A percentile compares a stretch with the other conserved stretches of the same genome.
phyloP scores from a whole-genome alignment of 2,888 invertebrate species.

The Dryomyza anilis region DNA sequence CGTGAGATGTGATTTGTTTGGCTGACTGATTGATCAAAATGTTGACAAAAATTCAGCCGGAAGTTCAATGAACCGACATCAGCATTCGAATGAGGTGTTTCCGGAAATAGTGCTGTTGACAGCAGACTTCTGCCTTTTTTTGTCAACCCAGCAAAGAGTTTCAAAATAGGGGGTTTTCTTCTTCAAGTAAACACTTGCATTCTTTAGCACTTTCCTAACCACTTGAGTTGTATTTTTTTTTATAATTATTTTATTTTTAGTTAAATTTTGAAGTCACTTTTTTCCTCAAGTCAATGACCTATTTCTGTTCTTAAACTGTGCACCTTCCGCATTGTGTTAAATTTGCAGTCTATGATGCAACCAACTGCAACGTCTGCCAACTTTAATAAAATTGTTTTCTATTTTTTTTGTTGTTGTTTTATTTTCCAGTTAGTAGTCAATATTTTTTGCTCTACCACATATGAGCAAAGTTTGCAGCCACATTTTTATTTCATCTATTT shows the following conservation, averaged over 20 bases:
- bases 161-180: too few species aligned
- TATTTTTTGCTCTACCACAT: too few species aligned
- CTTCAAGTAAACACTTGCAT: too few species aligned
- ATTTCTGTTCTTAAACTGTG: neutral
- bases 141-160: too few species aligned
- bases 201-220: too few species aligned
- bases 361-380: neutral
- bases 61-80: conserved; percentile 1
- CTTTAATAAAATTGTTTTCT: too few species aligned
- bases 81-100: neutral
- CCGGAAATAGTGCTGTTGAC: neutral
- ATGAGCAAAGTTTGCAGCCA: conserved; percentile 6
- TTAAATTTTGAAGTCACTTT: too few species aligned
- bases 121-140: neutral
- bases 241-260: too few species aligned
- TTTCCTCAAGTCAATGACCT: neutral
- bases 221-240: too few species aligned
- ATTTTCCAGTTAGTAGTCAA: too few species aligned
- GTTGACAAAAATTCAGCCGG: conserved; percentile 7
- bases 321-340: neutral
- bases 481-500: neutral
- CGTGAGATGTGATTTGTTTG: conserved; percentile 19
- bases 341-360: neutral
- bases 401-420: too few species aligned
- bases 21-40: neutral